These are phyloP conservation scores for Ceryle rudis DNA, from an alignment of 2,797 vertebrate species.

Conservation along the genomic window DNA sequence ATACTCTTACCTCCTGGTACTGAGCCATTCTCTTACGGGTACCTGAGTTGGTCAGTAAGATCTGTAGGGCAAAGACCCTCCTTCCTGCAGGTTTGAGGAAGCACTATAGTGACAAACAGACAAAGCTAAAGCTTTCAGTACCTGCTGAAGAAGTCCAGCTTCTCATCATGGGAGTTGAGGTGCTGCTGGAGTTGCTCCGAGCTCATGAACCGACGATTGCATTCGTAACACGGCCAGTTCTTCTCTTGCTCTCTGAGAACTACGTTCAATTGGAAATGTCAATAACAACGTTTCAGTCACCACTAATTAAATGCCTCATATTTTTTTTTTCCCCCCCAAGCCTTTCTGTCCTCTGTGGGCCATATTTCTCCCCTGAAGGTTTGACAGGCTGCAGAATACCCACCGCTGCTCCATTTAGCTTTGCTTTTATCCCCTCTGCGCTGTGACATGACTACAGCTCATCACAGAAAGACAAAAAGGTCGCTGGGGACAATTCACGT, in stretches of 20 bases:
- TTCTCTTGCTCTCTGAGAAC: slow-evolving; percentile 96
- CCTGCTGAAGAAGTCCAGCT: slow-evolving; percentile 92
- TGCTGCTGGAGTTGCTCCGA: slow-evolving; percentile 97
- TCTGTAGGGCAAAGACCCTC: background rate
- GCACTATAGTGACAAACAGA: background rate
- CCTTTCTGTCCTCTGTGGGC: background rate
- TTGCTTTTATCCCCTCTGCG: background rate
- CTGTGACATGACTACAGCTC: background rate
- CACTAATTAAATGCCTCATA: background rate
- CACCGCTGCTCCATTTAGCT: background rate
- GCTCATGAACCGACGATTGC: slow-evolving; percentile 95
- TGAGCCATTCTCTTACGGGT: background rate
- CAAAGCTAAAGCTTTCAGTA: slow-evolving; percentile 49
- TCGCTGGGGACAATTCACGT: background rate
- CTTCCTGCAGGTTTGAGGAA: background rate
- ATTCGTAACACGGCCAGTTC: slow-evolving; percentile 99
- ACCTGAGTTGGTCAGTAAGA: background rate
- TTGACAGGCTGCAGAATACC: background rate
- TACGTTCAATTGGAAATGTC: slow-evolving; percentile 64
- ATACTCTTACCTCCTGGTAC: background rate
- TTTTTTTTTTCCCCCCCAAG: background rate
- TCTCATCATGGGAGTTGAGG: slow-evolving; percentile 97
- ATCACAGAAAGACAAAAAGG: background rate
- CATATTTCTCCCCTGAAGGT: background rate
- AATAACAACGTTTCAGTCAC: background rate